Evolutionary conservation across 2,888 invertebrate genomes (phyloP).

Genomic region (Leucoma salicis): DNA sequence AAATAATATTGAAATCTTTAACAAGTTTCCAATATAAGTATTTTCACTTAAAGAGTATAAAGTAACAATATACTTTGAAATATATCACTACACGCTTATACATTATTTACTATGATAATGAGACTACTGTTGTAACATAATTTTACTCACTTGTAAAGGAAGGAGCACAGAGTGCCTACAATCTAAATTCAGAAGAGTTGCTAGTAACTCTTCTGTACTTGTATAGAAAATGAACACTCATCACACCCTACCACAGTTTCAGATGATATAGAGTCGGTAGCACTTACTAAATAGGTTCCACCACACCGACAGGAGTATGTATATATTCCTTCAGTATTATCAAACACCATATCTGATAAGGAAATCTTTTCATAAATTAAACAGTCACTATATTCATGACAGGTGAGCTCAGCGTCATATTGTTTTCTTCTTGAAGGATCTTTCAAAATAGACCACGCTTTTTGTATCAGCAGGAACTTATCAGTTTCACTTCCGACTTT

Average conservation of each 20-base stretch:
- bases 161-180: too few relatives aligned
- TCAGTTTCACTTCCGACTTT: slow-evolving; percentile 60
- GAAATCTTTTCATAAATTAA: slow-evolving; percentile 83
- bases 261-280: slow-evolving; percentile 27
- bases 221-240: slow-evolving; percentile 88
- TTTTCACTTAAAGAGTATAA: too few relatives aligned
- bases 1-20: too few relatives aligned
- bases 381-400: slow-evolving; percentile 80
- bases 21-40: too few relatives aligned
- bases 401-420: slow-evolving; percentile 84
- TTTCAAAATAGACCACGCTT: slow-evolving; percentile 87
- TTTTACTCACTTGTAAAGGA: too few relatives aligned
- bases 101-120: too few relatives aligned
- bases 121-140: too few relatives aligned
- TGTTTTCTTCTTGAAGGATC: slow-evolving; percentile 82
- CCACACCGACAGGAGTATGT: slow-evolving; percentile 88
- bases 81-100: too few relatives aligned
- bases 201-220: too few relatives aligned
- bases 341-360: slow-evolving; percentile 69
- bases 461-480: slow-evolving; percentile 75
- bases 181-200: too few relatives aligned
- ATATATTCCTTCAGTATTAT: slow-evolving; percentile 53
- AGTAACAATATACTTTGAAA: too few relatives aligned
- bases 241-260: slow-evolving; percentile 83
- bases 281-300: slow-evolving; percentile 77